phyloP scores from a whole-genome alignment of 2,113 vertebrate species.

The Cichladusa arquata region DNA sequence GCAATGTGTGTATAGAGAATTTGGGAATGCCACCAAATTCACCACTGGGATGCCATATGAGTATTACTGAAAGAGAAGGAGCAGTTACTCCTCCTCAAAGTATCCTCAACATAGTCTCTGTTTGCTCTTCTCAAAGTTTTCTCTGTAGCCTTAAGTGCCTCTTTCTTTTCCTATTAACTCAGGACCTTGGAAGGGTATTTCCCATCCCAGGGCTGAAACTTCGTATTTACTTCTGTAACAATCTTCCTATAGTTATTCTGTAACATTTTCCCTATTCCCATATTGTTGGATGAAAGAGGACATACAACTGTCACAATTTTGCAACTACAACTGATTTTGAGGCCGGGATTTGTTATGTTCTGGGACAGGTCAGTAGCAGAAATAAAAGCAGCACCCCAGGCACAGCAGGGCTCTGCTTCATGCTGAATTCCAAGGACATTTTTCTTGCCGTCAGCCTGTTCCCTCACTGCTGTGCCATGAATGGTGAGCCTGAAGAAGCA shows the following conservation, averaged over 20 bases:
- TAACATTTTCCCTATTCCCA: neutral
- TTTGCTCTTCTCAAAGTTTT: neutral
- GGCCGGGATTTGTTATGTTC: rapidly evolving
- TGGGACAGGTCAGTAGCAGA: neutral
- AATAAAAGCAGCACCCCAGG: neutral
- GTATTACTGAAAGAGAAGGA: neutral
- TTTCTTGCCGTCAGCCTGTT: neutral
- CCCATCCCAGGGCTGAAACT: neutral
- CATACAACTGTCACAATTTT: neutral
- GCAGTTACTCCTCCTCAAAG: neutral
- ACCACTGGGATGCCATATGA: neutral
- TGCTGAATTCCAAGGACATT: neutral
- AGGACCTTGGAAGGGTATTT: neutral
- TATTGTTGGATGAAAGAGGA: neutral
- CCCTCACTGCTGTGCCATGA: neutral
- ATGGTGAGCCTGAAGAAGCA: neutral
- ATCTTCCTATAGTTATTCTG: neutral
- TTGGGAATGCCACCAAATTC: neutral
- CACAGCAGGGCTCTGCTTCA: neutral
- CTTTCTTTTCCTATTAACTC: neutral
- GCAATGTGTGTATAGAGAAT: neutral
- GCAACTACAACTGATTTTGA: neutral
- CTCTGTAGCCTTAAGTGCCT: neutral
- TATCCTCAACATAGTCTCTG: neutral
- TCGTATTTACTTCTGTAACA: neutral